These are phyloP conservation scores for Sardina pilchardus DNA, from an alignment of 2,113 vertebrate species.

Conservation along the genomic window DNA sequence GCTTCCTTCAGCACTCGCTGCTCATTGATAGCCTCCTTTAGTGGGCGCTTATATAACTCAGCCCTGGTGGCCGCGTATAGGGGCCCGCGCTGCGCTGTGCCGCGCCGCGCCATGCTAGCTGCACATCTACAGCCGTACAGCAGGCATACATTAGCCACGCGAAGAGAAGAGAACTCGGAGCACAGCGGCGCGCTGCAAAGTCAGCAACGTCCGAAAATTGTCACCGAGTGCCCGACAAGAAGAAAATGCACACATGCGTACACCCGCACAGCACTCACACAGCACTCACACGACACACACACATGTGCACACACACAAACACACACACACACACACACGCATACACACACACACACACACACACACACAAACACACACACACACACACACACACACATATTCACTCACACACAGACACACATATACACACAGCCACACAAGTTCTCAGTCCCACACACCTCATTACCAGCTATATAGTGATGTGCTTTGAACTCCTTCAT, in stretches of 20 bases:
- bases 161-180: neutral
- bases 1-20: neutral
- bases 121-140: neutral
- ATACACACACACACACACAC: neutral
- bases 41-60: neutral
- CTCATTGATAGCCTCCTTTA: constrained; percentile 4
- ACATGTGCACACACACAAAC: neutral
- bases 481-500: neutral
- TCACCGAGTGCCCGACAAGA: neutral
- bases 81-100: too few relatives aligned
- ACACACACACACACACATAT: neutral
- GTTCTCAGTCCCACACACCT: constrained; percentile 4
- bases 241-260: neutral
- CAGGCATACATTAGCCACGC: neutral
- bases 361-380: neutral
- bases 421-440: neutral
- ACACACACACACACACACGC: neutral
- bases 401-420: neutral
- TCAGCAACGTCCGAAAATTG: constrained; percentile 1
- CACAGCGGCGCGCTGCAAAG: neutral
- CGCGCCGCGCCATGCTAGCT: neutral
- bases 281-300: neutral
- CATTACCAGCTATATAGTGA: constrained; percentile 8
- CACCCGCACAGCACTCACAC: neutral
- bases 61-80: neutral